These are phyloP conservation scores for Crematogaster levior DNA, from an alignment of 2,888 invertebrate genomes.

Conservation along the genomic window DNA sequence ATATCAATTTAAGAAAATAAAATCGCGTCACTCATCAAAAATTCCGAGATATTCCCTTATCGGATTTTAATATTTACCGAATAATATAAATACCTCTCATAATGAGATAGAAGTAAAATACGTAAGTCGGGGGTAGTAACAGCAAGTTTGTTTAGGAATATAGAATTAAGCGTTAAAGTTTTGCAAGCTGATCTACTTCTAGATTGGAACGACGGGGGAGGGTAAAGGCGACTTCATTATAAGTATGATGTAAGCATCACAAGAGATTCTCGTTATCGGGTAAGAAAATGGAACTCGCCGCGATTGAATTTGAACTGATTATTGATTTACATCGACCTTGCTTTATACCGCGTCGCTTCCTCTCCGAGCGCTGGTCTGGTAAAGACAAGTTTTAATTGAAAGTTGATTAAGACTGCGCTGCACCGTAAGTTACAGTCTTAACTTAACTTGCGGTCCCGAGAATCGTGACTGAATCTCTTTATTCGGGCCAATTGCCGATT, in stretches of 20 bases:
- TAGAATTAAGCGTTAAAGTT: slow-evolving; percentile 38
- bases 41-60: slow-evolving; percentile 1
- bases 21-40: background rate
- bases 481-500: slow-evolving; percentile 38
- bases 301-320: slow-evolving; percentile 53
- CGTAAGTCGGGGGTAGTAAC: slow-evolving; percentile 10
- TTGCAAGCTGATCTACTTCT: slow-evolving; percentile 37
- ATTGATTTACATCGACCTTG: slow-evolving; percentile 46
- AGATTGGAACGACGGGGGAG: slow-evolving; percentile 24
- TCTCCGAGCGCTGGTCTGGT: slow-evolving; percentile 10
- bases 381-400: slow-evolving; percentile 54
- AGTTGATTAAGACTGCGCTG: slow-evolving; percentile 41
- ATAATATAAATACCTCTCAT: slow-evolving; percentile 21
- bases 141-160: slow-evolving; percentile 44
- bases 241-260: slow-evolving; percentile 33
- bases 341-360: slow-evolving; percentile 25
- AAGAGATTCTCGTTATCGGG: slow-evolving; percentile 46
- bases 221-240: slow-evolving; percentile 34
- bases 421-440: slow-evolving; percentile 37
- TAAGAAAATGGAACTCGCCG: slow-evolving; percentile 49
- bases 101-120: slow-evolving; percentile 32
- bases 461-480: slow-evolving; percentile 46
- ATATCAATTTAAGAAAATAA: slow-evolving; percentile 23
- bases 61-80: slow-evolving; percentile 10
- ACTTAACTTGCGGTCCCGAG: slow-evolving; percentile 12